Evolutionary conservation across 2,888 invertebrate species (phyloP), one percentile per base, ranked within the genome.

Genomic region (Colletes collaris): DNA sequence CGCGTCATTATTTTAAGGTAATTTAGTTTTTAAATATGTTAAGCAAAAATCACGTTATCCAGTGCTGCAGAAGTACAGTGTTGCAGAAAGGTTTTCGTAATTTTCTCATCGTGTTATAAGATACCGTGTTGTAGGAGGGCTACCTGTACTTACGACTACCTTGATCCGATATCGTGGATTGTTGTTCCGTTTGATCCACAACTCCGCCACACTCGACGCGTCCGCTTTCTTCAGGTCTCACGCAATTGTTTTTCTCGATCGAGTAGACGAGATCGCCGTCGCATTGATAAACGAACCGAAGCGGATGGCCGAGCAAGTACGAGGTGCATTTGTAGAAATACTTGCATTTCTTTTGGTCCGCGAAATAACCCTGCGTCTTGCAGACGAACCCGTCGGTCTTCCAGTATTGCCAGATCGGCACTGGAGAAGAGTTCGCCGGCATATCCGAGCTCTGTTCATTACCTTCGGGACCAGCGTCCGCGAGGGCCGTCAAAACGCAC

Each of bases 261-360:
- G 79, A 74, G 35, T 58, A 83, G 2, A 80, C 67, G 16, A 49
- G n/a, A 35, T 55, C 62, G 0, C 0, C 0, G 4, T 60, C 8
- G 19, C 82, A 83, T 27, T 27, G 8, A 27, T 55, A 64, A 19
- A 19, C 8, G 53, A 44, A 35, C 13, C 60, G 69, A 3, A n/a
- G n/a, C 5, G 66, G n/a, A 4, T 19, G 50, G 0, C n/a, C n/a
- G 1, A 6, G 0, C 0, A 8, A 1, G 40, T 49, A 5, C 5
- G 0, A 35, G 1, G 40, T 11, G 49, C 83, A 83, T 7, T 58
- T 40, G 49, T 77, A 73, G 35, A 64, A 82, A 0, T 10, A 13
- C 37, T 16, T n/a, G 16, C 83, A 83, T 6, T 70, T 13, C 13
- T 19, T 0, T 0, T 13, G 16, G 52, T 78, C 64, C 10, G 69